Percentiles rank a stretch among this genome's conserved stretches.
phyloP scores from a whole-genome alignment of 2,888 invertebrate genomes.

The Ariolimax columbianus region DNA sequence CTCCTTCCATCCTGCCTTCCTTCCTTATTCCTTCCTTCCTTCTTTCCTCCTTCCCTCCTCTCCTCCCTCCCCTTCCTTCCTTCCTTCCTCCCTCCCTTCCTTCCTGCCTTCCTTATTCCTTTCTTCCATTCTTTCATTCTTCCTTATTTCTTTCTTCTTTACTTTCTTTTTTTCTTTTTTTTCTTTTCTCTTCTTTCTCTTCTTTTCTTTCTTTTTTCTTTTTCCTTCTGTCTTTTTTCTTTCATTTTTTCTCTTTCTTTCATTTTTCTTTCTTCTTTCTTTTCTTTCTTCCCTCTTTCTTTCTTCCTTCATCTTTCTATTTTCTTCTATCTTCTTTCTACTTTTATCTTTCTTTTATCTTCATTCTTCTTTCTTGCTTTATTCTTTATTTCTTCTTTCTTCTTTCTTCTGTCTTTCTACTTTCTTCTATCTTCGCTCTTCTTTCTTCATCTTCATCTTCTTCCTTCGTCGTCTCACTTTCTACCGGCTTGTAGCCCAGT shows the following conservation, averaged over 20 bases:
- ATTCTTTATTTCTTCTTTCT: no score
- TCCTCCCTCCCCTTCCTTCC: neutral
- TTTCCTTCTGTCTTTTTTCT: neutral
- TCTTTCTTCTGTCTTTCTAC: no score
- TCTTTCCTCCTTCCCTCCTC: no score
- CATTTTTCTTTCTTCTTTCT: neutral
- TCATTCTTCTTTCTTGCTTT: slow-evolving; percentile 19
- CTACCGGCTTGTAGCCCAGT: no score
- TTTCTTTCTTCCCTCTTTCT: slow-evolving; percentile 5
- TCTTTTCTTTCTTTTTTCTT: neutral
- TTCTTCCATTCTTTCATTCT: neutral
- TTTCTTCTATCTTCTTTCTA: slow-evolving; percentile 8
- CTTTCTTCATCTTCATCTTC: no score
- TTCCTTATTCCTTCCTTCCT: neutral
- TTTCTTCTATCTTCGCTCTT: no score
- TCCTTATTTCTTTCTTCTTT: neutral
- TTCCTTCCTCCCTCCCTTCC: neutral
- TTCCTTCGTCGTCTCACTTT: no score
- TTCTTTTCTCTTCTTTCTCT: neutral
- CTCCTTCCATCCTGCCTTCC: neutral
- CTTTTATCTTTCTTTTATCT: slow-evolving; percentile 17
- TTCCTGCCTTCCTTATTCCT: no score
- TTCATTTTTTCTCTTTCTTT: neutral
- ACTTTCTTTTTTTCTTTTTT: neutral
- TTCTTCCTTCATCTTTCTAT: neutral